Percentiles rank a stretch among this genome's conserved stretches.
Conservation (phyloP, 2,113 vertebrate species). For the Tonatia bakeri region DNA sequence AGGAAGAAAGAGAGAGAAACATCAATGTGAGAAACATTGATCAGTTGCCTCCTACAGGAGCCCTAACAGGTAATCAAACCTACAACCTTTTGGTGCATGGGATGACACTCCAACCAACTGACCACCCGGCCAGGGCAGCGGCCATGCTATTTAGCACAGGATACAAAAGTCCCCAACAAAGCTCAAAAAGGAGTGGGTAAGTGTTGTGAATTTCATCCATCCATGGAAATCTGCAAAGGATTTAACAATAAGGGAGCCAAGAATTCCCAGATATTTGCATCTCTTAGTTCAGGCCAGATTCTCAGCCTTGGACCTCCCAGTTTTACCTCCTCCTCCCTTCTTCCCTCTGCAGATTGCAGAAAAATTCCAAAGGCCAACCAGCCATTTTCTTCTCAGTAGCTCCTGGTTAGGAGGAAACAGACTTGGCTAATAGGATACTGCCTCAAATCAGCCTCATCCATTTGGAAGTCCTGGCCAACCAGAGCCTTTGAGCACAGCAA, state of each 20-base stretch:
- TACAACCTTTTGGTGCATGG: too few relatives aligned
- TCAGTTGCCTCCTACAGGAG: too few relatives aligned
- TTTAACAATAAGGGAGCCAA: not conserved
- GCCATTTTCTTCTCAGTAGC: not conserved
- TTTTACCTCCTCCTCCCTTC: not conserved
- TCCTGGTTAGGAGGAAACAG: not conserved
- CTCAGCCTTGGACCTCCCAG: not conserved
- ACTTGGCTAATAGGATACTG: not conserved
- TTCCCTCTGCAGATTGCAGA: constrained; percentile 6
- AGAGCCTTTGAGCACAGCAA: not conserved
- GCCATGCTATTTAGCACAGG: not conserved
- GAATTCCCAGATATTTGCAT: not conserved
- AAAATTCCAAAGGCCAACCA: not conserved
- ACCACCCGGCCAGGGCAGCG: too few relatives aligned
- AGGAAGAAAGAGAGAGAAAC: too few relatives aligned
- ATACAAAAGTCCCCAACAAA: not conserved
- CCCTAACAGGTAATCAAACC: too few relatives aligned
- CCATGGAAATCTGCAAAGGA: not conserved
- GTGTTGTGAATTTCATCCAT: not conserved
- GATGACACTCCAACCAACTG: too few relatives aligned
- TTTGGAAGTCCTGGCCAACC: not conserved
- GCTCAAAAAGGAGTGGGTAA: not conserved
- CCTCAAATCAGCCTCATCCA: constrained; percentile 11
- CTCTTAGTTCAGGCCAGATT: not conserved
- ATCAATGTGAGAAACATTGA: too few relatives aligned